A percentile compares a stretch with the other conserved stretches of the same genome.
Evolutionary conservation across 2,113 vertebrate genomes (phyloP).

Genomic region (Cyanocitta stelleri): DNA sequence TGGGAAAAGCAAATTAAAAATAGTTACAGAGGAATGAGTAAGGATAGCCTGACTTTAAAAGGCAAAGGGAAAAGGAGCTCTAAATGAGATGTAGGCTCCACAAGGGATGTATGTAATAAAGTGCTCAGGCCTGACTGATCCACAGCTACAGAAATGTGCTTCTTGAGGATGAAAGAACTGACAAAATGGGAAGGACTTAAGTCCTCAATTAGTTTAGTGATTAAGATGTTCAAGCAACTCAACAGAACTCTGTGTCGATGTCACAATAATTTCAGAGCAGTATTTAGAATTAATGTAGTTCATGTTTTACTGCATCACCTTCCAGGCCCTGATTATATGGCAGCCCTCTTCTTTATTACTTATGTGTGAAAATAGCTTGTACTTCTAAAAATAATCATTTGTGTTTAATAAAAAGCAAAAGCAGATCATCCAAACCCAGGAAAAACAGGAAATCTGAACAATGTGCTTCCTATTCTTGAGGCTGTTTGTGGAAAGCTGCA

Average conservation of each 20-base stretch:
- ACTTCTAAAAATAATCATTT: conserved; percentile 10
- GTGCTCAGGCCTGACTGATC: not conserved
- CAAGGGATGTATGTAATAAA: not conserved
- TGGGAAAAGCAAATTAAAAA: not conserved
- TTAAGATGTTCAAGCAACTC: not conserved
- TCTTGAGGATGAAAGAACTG: not conserved
- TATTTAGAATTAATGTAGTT: not conserved
- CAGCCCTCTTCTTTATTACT: not conserved
- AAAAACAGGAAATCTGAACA: conserved; percentile 14
- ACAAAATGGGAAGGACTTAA: not conserved
- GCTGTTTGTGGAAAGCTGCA: not conserved
- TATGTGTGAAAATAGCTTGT: conserved; percentile 5
- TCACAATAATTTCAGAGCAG: not conserved
- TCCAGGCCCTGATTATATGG: not conserved
- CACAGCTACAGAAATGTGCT: not conserved
- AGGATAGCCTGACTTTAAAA: not conserved
- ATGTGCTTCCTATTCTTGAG: conserved; percentile 12
- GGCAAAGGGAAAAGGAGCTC: not conserved
- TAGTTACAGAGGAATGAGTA: not conserved
- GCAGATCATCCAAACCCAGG: not conserved
- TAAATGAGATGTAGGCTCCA: not conserved
- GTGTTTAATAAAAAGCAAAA: conserved; percentile 59
- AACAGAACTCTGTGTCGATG: not conserved
- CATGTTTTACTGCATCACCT: not conserved
- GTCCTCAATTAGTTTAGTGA: not conserved